These are phyloP conservation scores for Sebastes cheni DNA, from an alignment of 2,797 vertebrate genomes.

Conservation along the genomic window DNA sequence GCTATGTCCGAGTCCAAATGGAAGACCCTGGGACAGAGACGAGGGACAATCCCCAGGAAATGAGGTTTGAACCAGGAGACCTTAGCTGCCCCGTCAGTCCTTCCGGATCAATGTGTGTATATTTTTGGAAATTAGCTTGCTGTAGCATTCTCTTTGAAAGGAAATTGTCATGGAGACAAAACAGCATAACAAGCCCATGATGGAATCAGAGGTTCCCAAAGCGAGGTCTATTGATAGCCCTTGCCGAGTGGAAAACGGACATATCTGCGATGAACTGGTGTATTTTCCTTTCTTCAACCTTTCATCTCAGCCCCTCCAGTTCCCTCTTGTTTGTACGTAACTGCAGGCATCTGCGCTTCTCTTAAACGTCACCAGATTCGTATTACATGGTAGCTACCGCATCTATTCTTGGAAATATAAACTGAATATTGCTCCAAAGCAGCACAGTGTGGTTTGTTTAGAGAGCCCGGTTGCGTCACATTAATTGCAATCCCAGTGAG, in stretches of 20 bases:
- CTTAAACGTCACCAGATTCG: slow-evolving; percentile 38
- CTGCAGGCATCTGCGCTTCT: slow-evolving; percentile 26
- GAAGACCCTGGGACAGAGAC: slow-evolving; percentile 17
- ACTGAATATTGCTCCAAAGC: slow-evolving; percentile 47
- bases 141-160: slow-evolving; percentile 36
- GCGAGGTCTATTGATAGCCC: slow-evolving; percentile 64
- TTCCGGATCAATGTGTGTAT: slow-evolving; percentile 20
- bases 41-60: slow-evolving; percentile 52
- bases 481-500: slow-evolving; percentile 18
- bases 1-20: neutral
- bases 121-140: slow-evolving; percentile 51
- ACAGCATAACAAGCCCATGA: slow-evolving; percentile 47
- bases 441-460: slow-evolving; percentile 53
- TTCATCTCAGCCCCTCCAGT: slow-evolving; percentile 21
- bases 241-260: slow-evolving; percentile 44
- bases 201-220: slow-evolving; percentile 66
- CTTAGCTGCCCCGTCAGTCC: neutral
- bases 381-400: slow-evolving; percentile 24
- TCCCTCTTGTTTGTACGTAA: slow-evolving; percentile 34
- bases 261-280: slow-evolving; percentile 55
- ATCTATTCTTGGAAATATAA: slow-evolving; percentile 68
- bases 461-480: slow-evolving; percentile 52
- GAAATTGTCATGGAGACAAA: slow-evolving; percentile 59
- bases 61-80: slow-evolving; percentile 44
- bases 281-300: slow-evolving; percentile 65